phyloP scores from a whole-genome alignment of 2,888 invertebrate species.

The Eulithis testata region DNA sequence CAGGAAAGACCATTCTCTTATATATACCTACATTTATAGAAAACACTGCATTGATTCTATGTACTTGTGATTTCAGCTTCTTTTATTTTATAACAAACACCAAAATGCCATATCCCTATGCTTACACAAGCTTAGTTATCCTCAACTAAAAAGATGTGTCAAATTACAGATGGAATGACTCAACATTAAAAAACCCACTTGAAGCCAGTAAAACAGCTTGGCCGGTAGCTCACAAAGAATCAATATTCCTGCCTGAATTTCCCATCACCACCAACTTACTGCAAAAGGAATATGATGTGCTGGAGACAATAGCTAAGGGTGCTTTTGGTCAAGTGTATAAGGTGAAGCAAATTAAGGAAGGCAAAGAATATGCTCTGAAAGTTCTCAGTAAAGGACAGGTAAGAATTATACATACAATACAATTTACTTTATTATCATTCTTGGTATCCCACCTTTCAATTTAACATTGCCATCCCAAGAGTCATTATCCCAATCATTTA shows the following conservation, averaged over 20 bases:
- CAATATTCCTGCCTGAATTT: conserved; percentile 95
- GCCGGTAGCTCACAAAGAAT: conserved; percentile 93
- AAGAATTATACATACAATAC: conserved; percentile 38
- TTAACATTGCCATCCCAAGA: too few species aligned
- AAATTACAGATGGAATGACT: conserved; percentile 86
- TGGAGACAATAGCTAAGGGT: conserved; percentile 92
- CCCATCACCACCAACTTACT: conserved; percentile 86
- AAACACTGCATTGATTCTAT: too few species aligned
- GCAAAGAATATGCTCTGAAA: conserved; percentile 92
- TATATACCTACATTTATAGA: too few species aligned
- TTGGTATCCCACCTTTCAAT: too few species aligned
- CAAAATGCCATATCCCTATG: background rate
- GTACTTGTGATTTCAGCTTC: too few species aligned
- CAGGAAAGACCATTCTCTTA: too few species aligned
- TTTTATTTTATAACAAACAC: background rate
- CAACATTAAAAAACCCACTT: conserved; percentile 85
- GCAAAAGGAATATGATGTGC: conserved; percentile 86
- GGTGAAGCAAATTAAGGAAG: conserved; percentile 87
- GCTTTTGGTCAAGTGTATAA: conserved; percentile 96
- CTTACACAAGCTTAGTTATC: conserved; percentile 5
- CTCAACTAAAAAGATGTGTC: conserved; percentile 7
- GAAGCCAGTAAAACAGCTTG: conserved; percentile 89
- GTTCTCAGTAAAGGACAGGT: conserved; percentile 92
- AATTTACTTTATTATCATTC: too few species aligned
- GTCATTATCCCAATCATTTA: too few species aligned